phyloP scores from a whole-genome alignment of 2,888 invertebrate genomes.

The Tanypteryx hageni region DNA sequence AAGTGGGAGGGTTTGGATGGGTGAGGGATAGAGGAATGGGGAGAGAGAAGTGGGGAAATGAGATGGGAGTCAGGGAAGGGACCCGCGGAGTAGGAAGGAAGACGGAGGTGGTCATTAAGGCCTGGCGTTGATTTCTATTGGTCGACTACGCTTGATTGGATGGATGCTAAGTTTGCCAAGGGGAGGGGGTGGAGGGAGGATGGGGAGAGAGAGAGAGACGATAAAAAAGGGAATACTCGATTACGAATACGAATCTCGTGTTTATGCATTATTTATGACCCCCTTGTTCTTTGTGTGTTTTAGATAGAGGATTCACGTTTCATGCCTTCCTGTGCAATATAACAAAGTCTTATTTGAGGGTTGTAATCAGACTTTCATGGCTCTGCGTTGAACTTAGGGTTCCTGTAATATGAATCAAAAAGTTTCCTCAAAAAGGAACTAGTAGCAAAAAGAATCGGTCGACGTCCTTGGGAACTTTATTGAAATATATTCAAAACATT shows the following conservation, averaged over 20 bases:
- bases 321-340: background rate
- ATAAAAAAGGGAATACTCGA: constrained; percentile 49
- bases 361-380: background rate
- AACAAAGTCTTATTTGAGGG: constrained; percentile 2
- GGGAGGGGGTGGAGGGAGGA: background rate
- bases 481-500: too few relatives aligned
- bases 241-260: constrained; percentile 19
- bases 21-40: background rate
- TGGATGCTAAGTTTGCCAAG: constrained; percentile 55
- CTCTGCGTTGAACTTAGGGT: background rate
- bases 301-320: background rate
- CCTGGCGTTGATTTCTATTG: constrained; percentile 60
- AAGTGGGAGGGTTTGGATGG: background rate
- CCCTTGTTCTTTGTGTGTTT: background rate
- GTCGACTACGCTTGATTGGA: constrained; percentile 52
- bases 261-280: constrained; percentile 61
- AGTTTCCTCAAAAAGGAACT: too few relatives aligned
- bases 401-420: too few relatives aligned
- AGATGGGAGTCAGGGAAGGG: background rate
- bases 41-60: background rate
- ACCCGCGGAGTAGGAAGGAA: background rate
- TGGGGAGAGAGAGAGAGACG: background rate
- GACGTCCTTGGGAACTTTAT: too few relatives aligned
- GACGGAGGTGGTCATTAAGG: constrained; percentile 46
- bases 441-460: too few relatives aligned